Evolutionary conservation across 64 coral and sea anemone species (phyloP).

Genomic region (Montipora foliosa): DNA sequence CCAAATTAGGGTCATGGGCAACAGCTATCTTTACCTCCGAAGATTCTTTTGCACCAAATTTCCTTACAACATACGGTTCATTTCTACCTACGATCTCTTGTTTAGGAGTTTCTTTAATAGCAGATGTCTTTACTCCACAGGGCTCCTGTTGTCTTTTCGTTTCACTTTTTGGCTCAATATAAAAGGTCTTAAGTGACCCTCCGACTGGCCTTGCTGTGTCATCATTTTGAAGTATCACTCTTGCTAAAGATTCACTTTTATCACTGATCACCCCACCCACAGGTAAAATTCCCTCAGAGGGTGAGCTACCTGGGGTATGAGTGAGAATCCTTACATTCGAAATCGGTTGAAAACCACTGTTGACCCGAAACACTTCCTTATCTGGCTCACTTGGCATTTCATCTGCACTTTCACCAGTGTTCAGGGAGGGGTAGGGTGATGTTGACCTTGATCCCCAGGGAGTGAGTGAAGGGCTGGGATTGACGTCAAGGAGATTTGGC

Average conservation of each 20-base stretch:
- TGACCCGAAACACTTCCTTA: background rate
- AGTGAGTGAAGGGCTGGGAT: background rate
- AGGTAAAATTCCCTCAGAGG: conserved; percentile 27
- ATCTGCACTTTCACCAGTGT: background rate
- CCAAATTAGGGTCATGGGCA: background rate
- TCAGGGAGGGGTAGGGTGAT: conserved; percentile 27
- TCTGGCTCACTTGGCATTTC: background rate
- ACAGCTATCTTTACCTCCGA: background rate
- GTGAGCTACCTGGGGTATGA: background rate
- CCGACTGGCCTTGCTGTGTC: no score
- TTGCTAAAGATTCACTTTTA: background rate
- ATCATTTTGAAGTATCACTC: conserved; percentile 7
- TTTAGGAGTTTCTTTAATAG: background rate
- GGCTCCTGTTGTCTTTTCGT: background rate
- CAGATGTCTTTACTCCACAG: background rate
- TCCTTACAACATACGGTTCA: background rate
- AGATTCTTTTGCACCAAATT: background rate
- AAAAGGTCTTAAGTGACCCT: background rate
- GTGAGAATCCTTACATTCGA: background rate
- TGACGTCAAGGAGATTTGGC: background rate
- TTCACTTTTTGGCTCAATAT: background rate
- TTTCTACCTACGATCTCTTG: background rate
- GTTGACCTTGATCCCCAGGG: conserved; percentile 55
- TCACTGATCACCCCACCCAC: conserved; percentile 31
- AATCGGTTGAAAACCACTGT: conserved; percentile 12